Conservation (phyloP, 2,113 vertebrate genomes). For the Pseudorectes ferrugineus region DNA sequence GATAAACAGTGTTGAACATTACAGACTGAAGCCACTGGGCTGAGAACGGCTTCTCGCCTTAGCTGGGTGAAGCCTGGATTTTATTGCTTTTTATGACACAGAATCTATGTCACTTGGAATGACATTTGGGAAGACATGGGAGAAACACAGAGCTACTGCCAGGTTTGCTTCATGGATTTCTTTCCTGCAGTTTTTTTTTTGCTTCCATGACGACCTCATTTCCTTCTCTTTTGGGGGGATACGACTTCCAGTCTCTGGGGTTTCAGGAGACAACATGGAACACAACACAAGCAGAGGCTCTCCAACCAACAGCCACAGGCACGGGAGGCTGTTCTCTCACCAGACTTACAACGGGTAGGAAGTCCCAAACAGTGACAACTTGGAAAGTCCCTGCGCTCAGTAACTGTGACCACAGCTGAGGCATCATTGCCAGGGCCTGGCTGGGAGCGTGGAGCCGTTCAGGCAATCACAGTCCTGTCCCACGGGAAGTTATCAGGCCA, state of each 20-base stretch:
- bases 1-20: rapidly evolving
- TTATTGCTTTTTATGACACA: background rate
- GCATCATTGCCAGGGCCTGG: background rate
- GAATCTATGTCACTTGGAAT: background rate
- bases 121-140: background rate
- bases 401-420: background rate
- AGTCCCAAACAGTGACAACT: background rate
- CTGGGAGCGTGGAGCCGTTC: rapidly evolving
- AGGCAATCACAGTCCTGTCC: background rate
- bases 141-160: background rate
- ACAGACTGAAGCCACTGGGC: background rate
- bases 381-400: background rate
- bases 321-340: background rate
- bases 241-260: background rate
- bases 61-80: background rate
- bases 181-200: background rate
- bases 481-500: background rate
- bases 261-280: background rate
- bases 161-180: background rate
- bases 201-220: background rate
- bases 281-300: background rate
- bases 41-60: background rate
- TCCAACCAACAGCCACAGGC: background rate
- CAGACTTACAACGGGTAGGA: background rate
- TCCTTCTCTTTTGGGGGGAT: background rate